phyloP scores from a whole-genome alignment of 2,888 invertebrate genomes.

The Blera fallax region DNA sequence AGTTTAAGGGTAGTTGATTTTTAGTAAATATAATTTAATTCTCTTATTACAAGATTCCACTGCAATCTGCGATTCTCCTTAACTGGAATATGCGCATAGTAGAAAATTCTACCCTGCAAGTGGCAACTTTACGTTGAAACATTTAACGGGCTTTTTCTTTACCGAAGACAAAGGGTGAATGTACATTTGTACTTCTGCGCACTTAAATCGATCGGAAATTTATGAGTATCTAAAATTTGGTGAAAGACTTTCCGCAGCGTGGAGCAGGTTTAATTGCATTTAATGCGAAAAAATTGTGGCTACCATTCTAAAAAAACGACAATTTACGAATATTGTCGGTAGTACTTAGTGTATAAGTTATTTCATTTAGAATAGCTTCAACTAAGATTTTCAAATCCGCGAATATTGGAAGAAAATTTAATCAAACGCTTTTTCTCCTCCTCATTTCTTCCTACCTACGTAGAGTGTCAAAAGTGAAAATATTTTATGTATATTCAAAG shows the following conservation, averaged over 20 bases:
- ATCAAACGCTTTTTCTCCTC: slow-evolving; percentile 3
- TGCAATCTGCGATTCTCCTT: slow-evolving; percentile 38
- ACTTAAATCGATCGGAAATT: slow-evolving; percentile 68
- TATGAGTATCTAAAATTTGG: slow-evolving; percentile 60
- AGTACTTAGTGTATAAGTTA: slow-evolving; percentile 10
- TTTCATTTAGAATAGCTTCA: slow-evolving; percentile 5
- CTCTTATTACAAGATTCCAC: slow-evolving; percentile 6
- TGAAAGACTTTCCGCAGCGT: slow-evolving; percentile 59
- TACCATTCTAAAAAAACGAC: slow-evolving; percentile 12
- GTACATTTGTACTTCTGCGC: slow-evolving; percentile 66
- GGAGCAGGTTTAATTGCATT: slow-evolving; percentile 54
- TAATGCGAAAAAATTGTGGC: slow-evolving; percentile 42
- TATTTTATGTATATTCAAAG: slow-evolving; percentile 16
- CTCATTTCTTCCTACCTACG: slow-evolving; percentile 10
- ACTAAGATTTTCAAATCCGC: background rate
- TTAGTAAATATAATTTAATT: slow-evolving; percentile 23
- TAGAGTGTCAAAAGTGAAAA: slow-evolving; percentile 56
- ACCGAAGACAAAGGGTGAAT: slow-evolving; percentile 52
- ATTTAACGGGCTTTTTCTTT: slow-evolving; percentile 40
- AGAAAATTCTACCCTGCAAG: slow-evolving; percentile 23
- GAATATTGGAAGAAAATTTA: slow-evolving; percentile 21
- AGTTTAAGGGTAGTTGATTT: slow-evolving; percentile 18
- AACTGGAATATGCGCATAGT: slow-evolving; percentile 58
- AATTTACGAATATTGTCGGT: slow-evolving; percentile 8
- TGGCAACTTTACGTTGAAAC: slow-evolving; percentile 24